phyloP scores from a whole-genome alignment of 2,888 invertebrate species.

The Schizotus pectinicornis region DNA sequence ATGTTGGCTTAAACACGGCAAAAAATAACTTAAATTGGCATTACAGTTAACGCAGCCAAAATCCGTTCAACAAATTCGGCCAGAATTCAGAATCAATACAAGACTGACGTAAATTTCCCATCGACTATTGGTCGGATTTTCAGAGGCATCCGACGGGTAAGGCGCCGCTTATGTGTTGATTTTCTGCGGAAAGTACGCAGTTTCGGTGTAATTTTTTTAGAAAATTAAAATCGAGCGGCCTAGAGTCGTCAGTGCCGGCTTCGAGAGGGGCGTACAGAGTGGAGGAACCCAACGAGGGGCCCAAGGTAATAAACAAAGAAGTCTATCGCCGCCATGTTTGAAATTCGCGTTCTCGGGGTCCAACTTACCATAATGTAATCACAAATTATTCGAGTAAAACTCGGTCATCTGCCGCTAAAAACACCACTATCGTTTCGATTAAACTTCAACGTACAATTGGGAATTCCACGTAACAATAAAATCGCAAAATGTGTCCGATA shows the following conservation, averaged over 20 bases:
- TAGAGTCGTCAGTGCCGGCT: not conserved
- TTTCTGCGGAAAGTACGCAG: conserved; percentile 23
- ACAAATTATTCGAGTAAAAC: conserved; percentile 65
- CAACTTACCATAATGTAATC: conserved; percentile 72
- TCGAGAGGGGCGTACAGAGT: not conserved
- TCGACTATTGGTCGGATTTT: conserved; percentile 33
- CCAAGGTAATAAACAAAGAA: conserved; percentile 20
- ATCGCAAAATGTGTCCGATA: conserved; percentile 60
- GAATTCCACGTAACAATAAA: conserved; percentile 63
- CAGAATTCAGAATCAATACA: conserved; percentile 39
- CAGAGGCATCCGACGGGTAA: conserved; percentile 22
- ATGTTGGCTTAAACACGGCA: not conserved
- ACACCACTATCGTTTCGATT: conserved; percentile 57
- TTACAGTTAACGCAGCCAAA: too few relatives aligned
- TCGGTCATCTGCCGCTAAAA: conserved; percentile 64
- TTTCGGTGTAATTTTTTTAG: not conserved
- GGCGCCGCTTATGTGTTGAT: conserved; percentile 14
- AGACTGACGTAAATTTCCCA: conserved; percentile 43
- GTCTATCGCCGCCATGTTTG: conserved; percentile 59
- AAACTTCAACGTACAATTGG: conserved; percentile 60
- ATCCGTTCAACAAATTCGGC: conserved; percentile 8
- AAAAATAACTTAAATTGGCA: conserved; percentile 7
- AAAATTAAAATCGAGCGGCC: not conserved
- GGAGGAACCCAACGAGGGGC: not conserved
- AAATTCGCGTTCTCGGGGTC: conserved; percentile 56